Conservation (phyloP, 2,888 invertebrate species). For the Cosmopolites sordidus region DNA sequence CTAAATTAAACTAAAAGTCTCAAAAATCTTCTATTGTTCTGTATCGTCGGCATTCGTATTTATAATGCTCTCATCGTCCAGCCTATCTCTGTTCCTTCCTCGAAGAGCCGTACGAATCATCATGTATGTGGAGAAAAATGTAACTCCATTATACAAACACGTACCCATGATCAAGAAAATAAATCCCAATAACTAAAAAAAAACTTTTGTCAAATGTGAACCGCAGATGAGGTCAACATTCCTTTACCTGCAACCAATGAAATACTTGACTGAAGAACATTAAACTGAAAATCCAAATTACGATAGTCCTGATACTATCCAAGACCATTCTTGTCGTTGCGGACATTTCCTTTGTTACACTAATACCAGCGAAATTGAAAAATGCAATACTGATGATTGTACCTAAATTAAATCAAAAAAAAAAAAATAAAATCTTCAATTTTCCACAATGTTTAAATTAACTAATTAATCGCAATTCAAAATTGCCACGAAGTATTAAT, state of each 20-base stretch:
- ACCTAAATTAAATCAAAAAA: no score
- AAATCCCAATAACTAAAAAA: constrained; percentile 68
- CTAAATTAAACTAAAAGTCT: neutral
- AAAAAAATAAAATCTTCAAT: no score
- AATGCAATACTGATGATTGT: constrained; percentile 84
- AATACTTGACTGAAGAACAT: constrained; percentile 65
- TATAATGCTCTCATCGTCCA: constrained; percentile 42
- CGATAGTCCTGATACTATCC: constrained; percentile 61
- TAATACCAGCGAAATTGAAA: constrained; percentile 56
- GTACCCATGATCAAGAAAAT: constrained; percentile 72
- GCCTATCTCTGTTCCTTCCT: constrained; percentile 33
- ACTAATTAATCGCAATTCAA: neutral
- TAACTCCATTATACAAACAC: constrained; percentile 68
- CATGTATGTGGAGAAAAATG: constrained; percentile 34
- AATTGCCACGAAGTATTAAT: no score
- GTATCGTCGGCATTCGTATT: constrained; percentile 43
- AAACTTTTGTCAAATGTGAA: no score
- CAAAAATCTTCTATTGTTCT: constrained; percentile 17
- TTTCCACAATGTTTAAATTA: no score
- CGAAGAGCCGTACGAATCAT: constrained; percentile 31
- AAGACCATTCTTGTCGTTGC: constrained; percentile 56
- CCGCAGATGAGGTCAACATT: no score
- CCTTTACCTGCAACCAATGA: constrained; percentile 67
- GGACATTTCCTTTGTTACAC: constrained; percentile 88
- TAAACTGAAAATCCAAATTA: constrained; percentile 85